These are phyloP conservation scores for Acyrthosiphon pisum DNA, from an alignment of 1,140 invertebrate genomes.

Conservation along the genomic window DNA sequence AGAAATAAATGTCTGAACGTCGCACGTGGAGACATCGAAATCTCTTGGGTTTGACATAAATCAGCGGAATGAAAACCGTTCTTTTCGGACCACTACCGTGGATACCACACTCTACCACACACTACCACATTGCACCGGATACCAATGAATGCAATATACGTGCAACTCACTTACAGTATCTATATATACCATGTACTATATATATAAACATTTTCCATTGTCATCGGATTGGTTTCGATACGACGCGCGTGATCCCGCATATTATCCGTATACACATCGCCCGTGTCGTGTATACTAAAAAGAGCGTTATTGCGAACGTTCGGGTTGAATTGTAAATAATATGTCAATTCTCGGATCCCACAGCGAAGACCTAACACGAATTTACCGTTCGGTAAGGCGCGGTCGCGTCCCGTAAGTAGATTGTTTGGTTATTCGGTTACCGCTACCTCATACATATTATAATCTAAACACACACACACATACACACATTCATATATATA, in stretches of 20 bases:
- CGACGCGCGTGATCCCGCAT: constrained; percentile 4
- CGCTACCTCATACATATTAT: neutral
- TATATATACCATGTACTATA: neutral
- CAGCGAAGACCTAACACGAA: neutral
- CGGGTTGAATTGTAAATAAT: neutral
- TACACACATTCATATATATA: too few species aligned
- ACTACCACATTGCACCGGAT: neutral
- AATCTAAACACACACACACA: neutral
- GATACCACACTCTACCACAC: neutral
- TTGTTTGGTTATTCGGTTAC: constrained; percentile 15
- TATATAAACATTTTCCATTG: neutral
- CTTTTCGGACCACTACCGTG: neutral
- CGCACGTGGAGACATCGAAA: neutral
- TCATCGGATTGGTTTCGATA: constrained; percentile 27
- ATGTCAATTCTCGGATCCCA: neutral
- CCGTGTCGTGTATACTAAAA: constrained; percentile 11
- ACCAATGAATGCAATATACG: neutral
- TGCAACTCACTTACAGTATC: neutral
- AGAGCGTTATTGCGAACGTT: neutral
- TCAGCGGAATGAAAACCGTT: neutral
- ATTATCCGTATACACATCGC: neutral
- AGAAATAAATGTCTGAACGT: neutral
- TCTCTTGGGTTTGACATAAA: neutral
- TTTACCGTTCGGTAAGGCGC: neutral
- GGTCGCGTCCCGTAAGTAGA: neutral